Base-by-base conservation (phyloP, 2,113 vertebrate species). In the Candoia aspera region DNA sequence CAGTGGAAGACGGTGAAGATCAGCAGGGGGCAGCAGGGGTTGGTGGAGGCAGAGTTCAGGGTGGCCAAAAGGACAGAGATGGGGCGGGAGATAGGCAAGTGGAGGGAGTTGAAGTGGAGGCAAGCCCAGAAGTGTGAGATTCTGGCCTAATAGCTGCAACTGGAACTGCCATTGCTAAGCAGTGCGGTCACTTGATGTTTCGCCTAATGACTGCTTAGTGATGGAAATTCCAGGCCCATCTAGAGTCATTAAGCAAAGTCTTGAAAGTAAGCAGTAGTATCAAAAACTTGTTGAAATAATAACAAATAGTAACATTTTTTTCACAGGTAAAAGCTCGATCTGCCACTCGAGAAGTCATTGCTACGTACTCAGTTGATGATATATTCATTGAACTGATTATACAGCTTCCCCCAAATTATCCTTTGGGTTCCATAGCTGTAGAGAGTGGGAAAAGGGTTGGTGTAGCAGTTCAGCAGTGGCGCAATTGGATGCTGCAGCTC, bases 381-480 rank as follows among this genome's bases (percentile, higher is more conserved):
- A 99, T 99, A 94, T 99, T 99, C 96, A 99, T 99, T 79, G 99
- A 99, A 94, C 96, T 99, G 92, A 98, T 99, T 94, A 99, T 99
- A 95, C 99, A 99, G 96, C 97, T 99, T 84, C 99, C 99, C 13
- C 97, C 98, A 59, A 99, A 99, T 96, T 98, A 99, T 93, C 99
- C 99, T 0, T 94, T 99, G 92, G 99, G 99, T 88, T 98, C 98
- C 1, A 98, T 99, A 94, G 96, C 97, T 0, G 99, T 99, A 84
- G 99, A 99, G 94, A 99, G 99, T 85, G 99, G 99, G 60, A 98
- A 98, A 88, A 98, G 99, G 4, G 98, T 99, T n/a, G 99, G 99
- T 0, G 99, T 99, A 49, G 98, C 99, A 6, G 98, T 99, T 3
- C 99, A 99, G 97, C 99, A 99, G 94, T 99, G 99, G 99, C 98